Percentiles rank a stretch among this genome's conserved stretches.
These are phyloP conservation scores for Apis cerana DNA, from an alignment of 1,140 invertebrate genomes.

Conservation along the genomic window DNA sequence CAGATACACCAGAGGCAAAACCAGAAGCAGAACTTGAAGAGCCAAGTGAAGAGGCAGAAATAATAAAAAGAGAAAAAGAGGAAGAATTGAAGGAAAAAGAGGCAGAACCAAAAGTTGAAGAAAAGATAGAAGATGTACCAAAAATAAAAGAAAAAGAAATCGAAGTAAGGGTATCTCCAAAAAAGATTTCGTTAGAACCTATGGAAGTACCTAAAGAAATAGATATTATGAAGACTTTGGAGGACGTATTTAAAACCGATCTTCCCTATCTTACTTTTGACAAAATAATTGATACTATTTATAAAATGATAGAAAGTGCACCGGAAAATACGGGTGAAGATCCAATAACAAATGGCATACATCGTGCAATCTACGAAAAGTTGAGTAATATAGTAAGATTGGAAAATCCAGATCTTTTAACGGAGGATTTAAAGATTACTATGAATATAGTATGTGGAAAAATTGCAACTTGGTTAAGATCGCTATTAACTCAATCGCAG, in stretches of 20 bases:
- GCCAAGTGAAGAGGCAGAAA: background rate
- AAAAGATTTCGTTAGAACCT: background rate
- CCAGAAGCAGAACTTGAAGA: background rate
- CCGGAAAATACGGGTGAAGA: constrained; percentile 57
- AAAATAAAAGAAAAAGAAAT: background rate
- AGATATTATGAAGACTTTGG: background rate
- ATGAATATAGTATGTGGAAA: constrained; percentile 70
- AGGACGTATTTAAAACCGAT: constrained; percentile 58
- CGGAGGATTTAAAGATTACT: constrained; percentile 52
- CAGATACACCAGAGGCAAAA: background rate
- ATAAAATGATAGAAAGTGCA: constrained; percentile 56
- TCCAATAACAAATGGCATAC: constrained; percentile 62
- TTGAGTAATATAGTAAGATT: constrained; percentile 40
- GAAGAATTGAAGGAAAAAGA: background rate
- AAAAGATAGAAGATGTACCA: background rate
- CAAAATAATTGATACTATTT: constrained; percentile 65
- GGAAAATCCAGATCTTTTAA: constrained; percentile 52
- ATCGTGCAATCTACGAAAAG: constrained; percentile 68
- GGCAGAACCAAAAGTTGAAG: background rate
- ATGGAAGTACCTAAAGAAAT: background rate
- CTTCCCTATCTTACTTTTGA: constrained; percentile 68
- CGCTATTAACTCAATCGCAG: constrained; percentile 58
- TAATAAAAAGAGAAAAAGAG: background rate
- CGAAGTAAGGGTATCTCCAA: background rate
- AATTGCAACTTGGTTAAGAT: constrained; percentile 69